Evolutionary conservation across 2,888 invertebrate species (phyloP), one percentile per base, ranked within the genome.

Genomic region (Cyaniris semiargus): DNA sequence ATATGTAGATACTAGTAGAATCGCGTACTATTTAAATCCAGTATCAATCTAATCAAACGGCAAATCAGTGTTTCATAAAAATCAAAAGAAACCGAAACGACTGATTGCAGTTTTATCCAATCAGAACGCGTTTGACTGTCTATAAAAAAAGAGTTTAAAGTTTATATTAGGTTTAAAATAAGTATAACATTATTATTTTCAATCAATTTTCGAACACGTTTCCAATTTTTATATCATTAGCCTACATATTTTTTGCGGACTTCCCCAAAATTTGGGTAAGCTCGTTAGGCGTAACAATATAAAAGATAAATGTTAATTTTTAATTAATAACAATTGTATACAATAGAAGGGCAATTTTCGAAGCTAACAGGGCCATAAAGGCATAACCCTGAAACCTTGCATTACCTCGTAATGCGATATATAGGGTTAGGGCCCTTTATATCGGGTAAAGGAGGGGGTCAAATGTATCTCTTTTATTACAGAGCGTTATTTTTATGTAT

Each of bases 371-470:
- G 15, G 23, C 18, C 53, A 44, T 74, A 74, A 74, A 74, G 74
- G 74, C 23, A 53, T 53, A 74, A 74, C 74, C 74, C 70, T 71
- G n/a, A 70, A 71, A n/a, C 70, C 70, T 31, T 23, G 48, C 3
- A 38, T 53, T 21, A 48, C 74, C 13, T 72, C 48, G 74, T 74
- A 27, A 74, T 74, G 53, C 10, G 72, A 72, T 18, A 18, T 38
- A 44, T 21, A 44, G 38, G 72, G 72, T 38, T 71, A 71, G 34
- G 21, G 10, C 21, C 71, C 38, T 44, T 44, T 72, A 72, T 44
- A 44, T 23, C 4, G 53, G 74, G n/a, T n/a, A n/a, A 18, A 34
- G 70, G n/a, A 71, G 70, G 70, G 31, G 70, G 38, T 71, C 53
- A 53, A 78, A 44, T 53, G 66, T 75, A 34, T 34, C 70, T 38